Evolutionary conservation across 2,113 vertebrate species (phyloP).

Genomic region (Amazona guildingii): DNA sequence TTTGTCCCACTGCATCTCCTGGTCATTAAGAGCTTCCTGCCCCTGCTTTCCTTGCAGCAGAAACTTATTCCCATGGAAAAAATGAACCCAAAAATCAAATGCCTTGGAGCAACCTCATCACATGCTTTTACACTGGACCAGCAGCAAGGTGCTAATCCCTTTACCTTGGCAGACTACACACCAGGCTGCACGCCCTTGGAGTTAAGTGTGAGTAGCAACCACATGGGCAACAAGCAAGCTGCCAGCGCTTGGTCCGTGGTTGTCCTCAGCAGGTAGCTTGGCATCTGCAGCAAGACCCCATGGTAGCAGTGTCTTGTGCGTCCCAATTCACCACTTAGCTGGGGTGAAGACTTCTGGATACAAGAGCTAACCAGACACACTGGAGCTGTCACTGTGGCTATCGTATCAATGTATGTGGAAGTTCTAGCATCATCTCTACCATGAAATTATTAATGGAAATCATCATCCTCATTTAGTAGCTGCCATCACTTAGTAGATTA

Average conservation of each 20-base stretch:
- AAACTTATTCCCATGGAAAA: not conserved
- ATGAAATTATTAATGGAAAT: slow-evolving; percentile 40
- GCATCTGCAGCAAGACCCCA: not conserved
- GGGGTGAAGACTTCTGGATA: not conserved
- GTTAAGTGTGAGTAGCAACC: not conserved
- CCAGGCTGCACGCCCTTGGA: not conserved
- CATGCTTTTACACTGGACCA: rapidly evolving
- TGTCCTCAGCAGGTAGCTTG: not conserved
- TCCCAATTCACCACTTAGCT: not conserved
- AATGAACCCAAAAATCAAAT: not conserved
- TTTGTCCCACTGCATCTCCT: not conserved
- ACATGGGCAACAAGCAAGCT: not conserved
- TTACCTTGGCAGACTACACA: not conserved
- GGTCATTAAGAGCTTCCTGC: not conserved
- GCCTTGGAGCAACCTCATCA: not conserved
- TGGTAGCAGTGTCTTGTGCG: not conserved
- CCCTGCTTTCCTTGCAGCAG: not conserved
- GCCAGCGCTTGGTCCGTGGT: not conserved
- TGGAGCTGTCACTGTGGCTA: not conserved
- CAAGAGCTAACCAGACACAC: not conserved
- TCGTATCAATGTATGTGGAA: not conserved
- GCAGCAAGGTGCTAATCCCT: not conserved
- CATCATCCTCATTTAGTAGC: slow-evolving; percentile 50
- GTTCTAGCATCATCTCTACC: not conserved
- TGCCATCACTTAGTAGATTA: slow-evolving; percentile 61